A percentile compares a stretch with the other conserved stretches of the same genome.
Conservation (phyloP, 2,797 vertebrate species). For the Echiichthys vipera region DNA sequence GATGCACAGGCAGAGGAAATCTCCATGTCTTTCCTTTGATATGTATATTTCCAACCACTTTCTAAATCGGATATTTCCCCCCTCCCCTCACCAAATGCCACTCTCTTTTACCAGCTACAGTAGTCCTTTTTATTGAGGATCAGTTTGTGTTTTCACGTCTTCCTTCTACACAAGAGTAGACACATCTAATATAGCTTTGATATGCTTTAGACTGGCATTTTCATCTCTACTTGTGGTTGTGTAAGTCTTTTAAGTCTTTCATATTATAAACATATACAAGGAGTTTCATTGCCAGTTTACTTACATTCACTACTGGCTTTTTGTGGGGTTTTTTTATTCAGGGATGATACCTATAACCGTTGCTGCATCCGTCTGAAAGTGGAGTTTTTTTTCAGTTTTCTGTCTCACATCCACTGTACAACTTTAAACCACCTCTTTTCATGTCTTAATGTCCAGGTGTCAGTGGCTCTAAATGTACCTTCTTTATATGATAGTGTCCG, state of each 20-base stretch:
- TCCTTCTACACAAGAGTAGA: constrained; percentile 64
- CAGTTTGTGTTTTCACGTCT: constrained; percentile 81
- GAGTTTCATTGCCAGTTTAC: constrained; percentile 67
- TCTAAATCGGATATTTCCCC: constrained; percentile 82
- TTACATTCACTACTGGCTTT: constrained; percentile 26
- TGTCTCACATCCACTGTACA: constrained; percentile 15
- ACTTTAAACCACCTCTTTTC: constrained; percentile 37
- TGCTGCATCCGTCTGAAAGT: constrained; percentile 27
- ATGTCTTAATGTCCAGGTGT: constrained; percentile 45
- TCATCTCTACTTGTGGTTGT: constrained; percentile 62
- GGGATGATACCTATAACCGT: constrained; percentile 44
- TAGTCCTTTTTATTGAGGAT: constrained; percentile 80
- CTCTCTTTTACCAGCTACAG: constrained; percentile 74
- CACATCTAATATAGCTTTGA: constrained; percentile 82
- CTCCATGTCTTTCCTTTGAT: constrained; percentile 84
- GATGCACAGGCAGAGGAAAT: constrained; percentile 79
- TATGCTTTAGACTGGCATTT: constrained; percentile 78
- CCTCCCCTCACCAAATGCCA: constrained; percentile 72
- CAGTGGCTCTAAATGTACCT: constrained; percentile 53
- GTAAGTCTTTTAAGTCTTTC: constrained; percentile 73
- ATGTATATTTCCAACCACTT: constrained; percentile 85
- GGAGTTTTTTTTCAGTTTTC: constrained; percentile 9
- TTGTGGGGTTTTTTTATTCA: constrained; percentile 46
- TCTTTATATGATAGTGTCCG: constrained; percentile 46
- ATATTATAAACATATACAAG: constrained; percentile 71